Base-by-base conservation (phyloP, 2,113 vertebrate species). In the Tichodroma muraria region DNA sequence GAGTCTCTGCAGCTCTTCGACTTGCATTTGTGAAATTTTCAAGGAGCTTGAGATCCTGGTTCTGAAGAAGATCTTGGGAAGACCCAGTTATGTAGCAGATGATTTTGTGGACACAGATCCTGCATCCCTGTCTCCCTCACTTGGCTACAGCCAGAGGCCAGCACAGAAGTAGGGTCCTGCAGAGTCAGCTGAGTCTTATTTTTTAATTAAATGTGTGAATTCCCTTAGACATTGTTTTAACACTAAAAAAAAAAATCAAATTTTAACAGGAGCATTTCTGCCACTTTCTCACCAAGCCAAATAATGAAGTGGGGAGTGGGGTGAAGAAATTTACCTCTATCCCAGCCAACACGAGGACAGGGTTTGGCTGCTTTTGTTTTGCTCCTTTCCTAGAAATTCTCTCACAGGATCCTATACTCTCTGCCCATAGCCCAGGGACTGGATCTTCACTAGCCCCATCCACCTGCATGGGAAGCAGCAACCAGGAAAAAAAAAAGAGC, bases 281-380 rank as follows among this genome's bases (percentile, higher is more conserved):
- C 27, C 49, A 40, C 15, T 60, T 85, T 45, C 15, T 50, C 44
- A 11, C 23, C 59, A 61, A 77, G 20, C 15, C 61, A 33, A 79
- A 66, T 20, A 45, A 45, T 3, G 3, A 72, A 50, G 5, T 7
- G 4, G 6, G 4, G 11, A 19, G 3, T 8, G 11, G 6, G 19
- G 6, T 60, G 45, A 53, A 47, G 21, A 47, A 47, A 68, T 69
- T 40, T 18, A 25, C 18, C n/a, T 71, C 35, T 15, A 9, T 22
- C 54, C 21, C 47, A 53, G 53, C 35, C 61, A 61, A 27, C 72
- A 61, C 6, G 1, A 61, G 38, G 45, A 17, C 33, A 17, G 9
- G 16, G 6, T 49, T 31, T 79, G 65, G 47, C n/a, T 13, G 3
- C 3, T 47, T 49, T 37, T 63, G 4, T 49, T 24, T 49, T 78